phyloP scores from a whole-genome alignment of 2,113 vertebrate species.

The Macheiramphus alcinus region DNA sequence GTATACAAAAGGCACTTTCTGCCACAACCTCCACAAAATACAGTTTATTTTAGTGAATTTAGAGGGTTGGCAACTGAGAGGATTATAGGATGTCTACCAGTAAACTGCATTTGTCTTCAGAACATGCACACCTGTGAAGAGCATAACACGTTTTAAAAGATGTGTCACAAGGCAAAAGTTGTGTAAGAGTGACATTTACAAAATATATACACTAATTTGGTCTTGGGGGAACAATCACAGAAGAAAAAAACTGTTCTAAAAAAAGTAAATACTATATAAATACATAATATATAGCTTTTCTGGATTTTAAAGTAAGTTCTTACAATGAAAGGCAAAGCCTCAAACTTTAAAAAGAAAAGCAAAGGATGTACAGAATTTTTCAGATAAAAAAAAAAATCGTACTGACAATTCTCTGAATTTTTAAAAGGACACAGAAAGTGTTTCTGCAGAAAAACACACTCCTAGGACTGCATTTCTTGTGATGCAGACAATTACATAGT shows the following conservation, averaged over 20 bases:
- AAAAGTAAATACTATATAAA: background rate
- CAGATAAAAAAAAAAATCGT: background rate
- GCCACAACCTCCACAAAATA: background rate
- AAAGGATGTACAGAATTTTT: background rate
- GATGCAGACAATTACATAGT: background rate
- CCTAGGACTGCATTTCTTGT: background rate
- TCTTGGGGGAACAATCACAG: background rate
- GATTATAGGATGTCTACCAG: background rate
- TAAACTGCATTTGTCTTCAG: background rate
- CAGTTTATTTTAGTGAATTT: background rate
- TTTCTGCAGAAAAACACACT: background rate
- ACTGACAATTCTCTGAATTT: background rate
- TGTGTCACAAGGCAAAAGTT: background rate
- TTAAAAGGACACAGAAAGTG: background rate
- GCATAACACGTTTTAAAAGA: background rate
- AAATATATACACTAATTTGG: background rate
- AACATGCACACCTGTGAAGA: background rate
- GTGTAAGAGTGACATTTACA: background rate
- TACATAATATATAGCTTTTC: background rate
- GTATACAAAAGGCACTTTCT: background rate
- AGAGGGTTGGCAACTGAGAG: background rate
- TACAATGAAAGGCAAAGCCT: background rate
- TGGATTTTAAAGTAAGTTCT: background rate
- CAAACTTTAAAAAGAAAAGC: background rate
- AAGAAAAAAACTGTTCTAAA: background rate